phyloP scores from a whole-genome alignment of 2,888 invertebrate species.

The Augochlorella aurata region DNA sequence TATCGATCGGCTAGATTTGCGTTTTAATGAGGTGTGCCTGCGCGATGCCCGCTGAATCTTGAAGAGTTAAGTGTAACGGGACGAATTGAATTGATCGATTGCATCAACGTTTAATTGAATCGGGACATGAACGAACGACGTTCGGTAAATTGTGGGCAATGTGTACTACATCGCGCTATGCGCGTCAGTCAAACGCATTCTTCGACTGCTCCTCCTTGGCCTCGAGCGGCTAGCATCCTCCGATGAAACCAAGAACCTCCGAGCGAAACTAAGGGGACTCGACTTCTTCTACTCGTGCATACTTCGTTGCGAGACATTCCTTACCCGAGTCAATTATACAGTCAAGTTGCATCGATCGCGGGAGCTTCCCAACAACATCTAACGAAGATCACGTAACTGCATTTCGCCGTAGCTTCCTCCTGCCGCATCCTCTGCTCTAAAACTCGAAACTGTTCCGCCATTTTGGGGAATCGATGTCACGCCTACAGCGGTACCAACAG shows the following conservation, averaged over 20 bases:
- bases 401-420: too few relatives aligned
- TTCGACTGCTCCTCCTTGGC: not conserved
- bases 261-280: not conserved
- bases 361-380: not conserved
- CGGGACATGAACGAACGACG: slow-evolving; percentile 28
- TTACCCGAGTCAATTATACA: not conserved
- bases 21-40: slow-evolving; percentile 63
- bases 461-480: too few relatives aligned
- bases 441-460: too few relatives aligned
- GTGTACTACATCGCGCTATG: slow-evolving; percentile 35
- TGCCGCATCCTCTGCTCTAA: too few relatives aligned
- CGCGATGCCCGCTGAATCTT: slow-evolving; percentile 57
- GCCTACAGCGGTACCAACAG: too few relatives aligned
- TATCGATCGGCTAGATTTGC: slow-evolving; percentile 62
- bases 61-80: slow-evolving; percentile 58
- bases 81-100: slow-evolving; percentile 62
- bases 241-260: too few relatives aligned
- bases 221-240: not conserved
- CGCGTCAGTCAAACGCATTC: slow-evolving; percentile 4
- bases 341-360: too few relatives aligned
- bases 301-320: not conserved
- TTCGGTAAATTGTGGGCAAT: slow-evolving; percentile 45
- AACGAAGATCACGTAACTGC: not conserved
- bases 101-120: slow-evolving; percentile 56
- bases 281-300: not conserved